A percentile compares a stretch with the other conserved stretches of the same genome.
phyloP scores from a whole-genome alignment of 2,113 vertebrate species.

The Petromus typicus region DNA sequence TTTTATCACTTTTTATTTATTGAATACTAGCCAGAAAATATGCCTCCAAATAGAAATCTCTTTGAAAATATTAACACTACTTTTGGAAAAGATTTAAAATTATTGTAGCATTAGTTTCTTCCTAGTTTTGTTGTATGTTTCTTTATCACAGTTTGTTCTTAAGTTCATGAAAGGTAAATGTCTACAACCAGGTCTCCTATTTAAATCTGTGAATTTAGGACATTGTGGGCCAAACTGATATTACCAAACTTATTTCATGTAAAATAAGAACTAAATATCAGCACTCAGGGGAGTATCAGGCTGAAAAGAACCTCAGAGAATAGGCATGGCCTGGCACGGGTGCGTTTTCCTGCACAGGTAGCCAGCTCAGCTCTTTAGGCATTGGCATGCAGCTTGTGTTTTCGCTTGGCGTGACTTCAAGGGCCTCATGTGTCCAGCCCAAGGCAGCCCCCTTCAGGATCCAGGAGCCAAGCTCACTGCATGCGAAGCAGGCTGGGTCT shows the following conservation, averaged over 20 bases:
- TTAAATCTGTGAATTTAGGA: not conserved
- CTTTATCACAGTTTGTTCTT: not conserved
- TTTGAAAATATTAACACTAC: constrained; percentile 4
- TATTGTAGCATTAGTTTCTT: not conserved
- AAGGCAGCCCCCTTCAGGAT: constrained; percentile 73
- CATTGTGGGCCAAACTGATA: not conserved
- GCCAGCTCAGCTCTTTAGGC: constrained; percentile 63
- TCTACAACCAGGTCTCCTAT: not conserved
- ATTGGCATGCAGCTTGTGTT: constrained; percentile 9
- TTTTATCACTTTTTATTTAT: constrained; percentile 24
- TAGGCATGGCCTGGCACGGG: not conserved
- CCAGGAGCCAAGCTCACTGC: constrained; percentile 57
- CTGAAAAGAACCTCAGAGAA: not conserved
- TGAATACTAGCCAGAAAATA: constrained; percentile 26
- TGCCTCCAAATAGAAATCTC: not conserved
- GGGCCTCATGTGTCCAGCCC: constrained; percentile 53
- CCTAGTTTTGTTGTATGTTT: not conserved
- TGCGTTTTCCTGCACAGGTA: constrained; percentile 48
- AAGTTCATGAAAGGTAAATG: not conserved
- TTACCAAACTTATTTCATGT: constrained; percentile 38
- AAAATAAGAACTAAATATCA: constrained; percentile 56
- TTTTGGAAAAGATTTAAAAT: constrained; percentile 42
- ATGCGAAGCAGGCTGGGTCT: constrained; percentile 52
- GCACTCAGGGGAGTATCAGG: not conserved
- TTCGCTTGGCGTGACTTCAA: constrained; percentile 69